Evolutionary conservation across 2,113 vertebrate species (phyloP).

Genomic region (Hypanus sabinus): DNA sequence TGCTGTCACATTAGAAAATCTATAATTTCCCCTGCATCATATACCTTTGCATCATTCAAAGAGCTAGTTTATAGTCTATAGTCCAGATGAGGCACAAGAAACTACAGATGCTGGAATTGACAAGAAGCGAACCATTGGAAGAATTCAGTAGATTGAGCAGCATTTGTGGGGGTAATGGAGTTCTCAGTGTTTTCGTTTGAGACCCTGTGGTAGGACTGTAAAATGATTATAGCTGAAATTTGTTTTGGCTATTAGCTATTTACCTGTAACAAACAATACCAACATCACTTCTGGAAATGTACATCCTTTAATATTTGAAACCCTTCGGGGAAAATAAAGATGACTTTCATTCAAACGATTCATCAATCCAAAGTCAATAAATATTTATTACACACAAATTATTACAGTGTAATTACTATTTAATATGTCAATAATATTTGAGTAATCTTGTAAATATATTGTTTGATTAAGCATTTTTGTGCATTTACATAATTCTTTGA

Average conservation of each 20-base stretch:
- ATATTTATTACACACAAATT: background rate
- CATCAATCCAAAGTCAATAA: background rate
- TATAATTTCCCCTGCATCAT: background rate
- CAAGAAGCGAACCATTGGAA: too few relatives aligned
- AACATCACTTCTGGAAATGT: background rate
- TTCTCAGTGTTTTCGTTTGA: too few relatives aligned
- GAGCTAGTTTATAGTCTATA: background rate
- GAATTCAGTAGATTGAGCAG: too few relatives aligned
- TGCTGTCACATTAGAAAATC: background rate
- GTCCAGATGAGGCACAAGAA: background rate
- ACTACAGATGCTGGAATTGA: too few relatives aligned
- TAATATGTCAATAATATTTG: too few relatives aligned
- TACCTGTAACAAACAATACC: background rate
- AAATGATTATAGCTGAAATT: background rate
- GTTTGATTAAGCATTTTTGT: too few relatives aligned
- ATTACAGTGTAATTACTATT: background rate
- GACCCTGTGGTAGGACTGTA: too few relatives aligned
- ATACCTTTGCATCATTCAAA: background rate
- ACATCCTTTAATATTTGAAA: background rate
- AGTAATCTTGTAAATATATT: too few relatives aligned
- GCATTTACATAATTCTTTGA: too few relatives aligned
- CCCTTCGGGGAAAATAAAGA: background rate
- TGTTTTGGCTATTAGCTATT: background rate
- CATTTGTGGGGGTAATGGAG: too few relatives aligned
- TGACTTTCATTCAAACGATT: background rate